Conservation (phyloP, 1,140 invertebrate genomes). For the Hypothenemus hampei region DNA sequence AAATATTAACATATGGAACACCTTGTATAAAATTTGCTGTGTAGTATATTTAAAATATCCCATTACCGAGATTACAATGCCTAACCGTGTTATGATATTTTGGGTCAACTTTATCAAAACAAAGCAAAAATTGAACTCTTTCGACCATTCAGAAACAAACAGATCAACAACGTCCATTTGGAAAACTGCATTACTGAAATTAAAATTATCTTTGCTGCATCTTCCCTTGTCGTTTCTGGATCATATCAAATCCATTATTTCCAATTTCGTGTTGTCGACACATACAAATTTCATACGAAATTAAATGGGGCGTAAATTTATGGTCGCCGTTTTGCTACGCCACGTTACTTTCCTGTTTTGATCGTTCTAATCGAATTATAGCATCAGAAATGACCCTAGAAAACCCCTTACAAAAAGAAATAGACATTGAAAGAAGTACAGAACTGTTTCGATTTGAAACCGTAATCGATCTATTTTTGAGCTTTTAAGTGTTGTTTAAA, state of each 20-base stretch:
- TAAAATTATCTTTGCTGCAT: conserved; percentile 1
- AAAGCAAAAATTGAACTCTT: too few relatives aligned
- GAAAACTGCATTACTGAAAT: conserved; percentile 6
- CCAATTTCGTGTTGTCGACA: conserved; percentile 18
- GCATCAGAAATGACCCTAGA: neutral
- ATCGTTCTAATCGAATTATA: conserved; percentile 4
- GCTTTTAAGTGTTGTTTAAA: neutral
- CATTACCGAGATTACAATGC: too few relatives aligned
- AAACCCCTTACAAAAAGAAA: neutral
- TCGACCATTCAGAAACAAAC: too few relatives aligned
- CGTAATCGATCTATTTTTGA: neutral
- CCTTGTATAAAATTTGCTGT: too few relatives aligned
- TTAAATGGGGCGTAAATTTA: conserved; percentile 16
- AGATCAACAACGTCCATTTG: neutral
- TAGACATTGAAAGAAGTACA: neutral
- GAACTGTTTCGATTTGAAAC: neutral
- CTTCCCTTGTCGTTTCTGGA: conserved; percentile 3
- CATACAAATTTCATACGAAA: conserved; percentile 13
- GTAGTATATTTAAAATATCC: too few relatives aligned
- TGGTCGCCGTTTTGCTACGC: conserved; percentile 8
- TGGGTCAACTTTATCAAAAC: too few relatives aligned
- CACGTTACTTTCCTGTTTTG: conserved; percentile 10
- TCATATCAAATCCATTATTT: conserved; percentile 13
- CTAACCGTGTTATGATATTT: too few relatives aligned
- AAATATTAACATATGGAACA: too few relatives aligned